Evolutionary conservation across 2,797 vertebrate species (phyloP), one percentile per base, ranked within the genome.

Genomic region (Acomys russatus): DNA sequence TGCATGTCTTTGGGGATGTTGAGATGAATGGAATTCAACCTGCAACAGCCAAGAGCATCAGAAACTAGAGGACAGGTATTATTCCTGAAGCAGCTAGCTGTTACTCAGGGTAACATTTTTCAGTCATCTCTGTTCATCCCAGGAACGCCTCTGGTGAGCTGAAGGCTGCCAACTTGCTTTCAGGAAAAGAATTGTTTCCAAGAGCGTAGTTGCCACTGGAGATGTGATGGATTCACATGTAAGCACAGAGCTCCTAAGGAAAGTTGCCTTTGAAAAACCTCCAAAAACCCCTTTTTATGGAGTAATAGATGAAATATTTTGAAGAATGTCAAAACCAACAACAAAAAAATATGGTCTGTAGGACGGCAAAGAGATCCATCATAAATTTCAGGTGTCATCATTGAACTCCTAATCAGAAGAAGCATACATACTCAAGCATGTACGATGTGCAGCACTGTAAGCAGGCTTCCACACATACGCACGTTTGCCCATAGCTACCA

Each of bases 301-400:
- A 54, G 17, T n/a, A 94, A 28, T 35, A 76, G 68, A 94, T 6
- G 84, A 93, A 94, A 64, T 73, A 7, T 74, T 83, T 20, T 68
- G 51, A 85, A 82, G 44, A 89, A 88, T 35, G n/a, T 91, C 77
- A 90, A 88, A 49, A 84, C 7, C 66, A 22, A 33, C 18, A 56
- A 56, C 9, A n/a, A 56, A 63, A 59, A 94, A 44, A 92, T 70
- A 44, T 17, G 17, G 54, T 85, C 35, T 71, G 35, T 82, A 22
- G 12, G 70, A 88, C 73, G 12, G 18, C 35, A 92, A 83, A 90
- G 12, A 90, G 9, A 54, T 64, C 17, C 64, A 14, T 86, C 18
- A 30, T 74, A 93, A 76, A 28, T 23, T 70, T 92, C 71, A 88
- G 51, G 23, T 9, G 6, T 79, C 23, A 90, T 93, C 10, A 76